These are phyloP conservation scores for Aplysina aerophoba DNA, from an alignment of 37 sponge, comb jelly and placozoan species.

Conservation along the genomic window DNA sequence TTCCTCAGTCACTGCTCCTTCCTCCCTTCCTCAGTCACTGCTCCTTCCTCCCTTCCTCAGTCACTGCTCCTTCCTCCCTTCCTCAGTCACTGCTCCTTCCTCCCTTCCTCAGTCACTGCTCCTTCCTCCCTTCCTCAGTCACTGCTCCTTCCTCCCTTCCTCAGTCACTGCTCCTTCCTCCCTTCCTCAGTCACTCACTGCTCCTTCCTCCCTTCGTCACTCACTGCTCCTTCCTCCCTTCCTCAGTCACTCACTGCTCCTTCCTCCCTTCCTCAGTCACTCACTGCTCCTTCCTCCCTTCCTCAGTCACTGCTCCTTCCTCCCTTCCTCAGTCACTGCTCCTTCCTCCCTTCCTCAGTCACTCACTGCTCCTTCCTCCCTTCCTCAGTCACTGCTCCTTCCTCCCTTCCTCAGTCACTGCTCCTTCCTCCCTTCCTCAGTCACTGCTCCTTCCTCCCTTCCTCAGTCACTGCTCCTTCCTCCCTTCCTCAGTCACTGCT, in stretches of 20 bases:
- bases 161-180: conserved; percentile 59
- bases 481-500: conserved; percentile 61
- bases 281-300: conserved; percentile 2
- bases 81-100: conserved; percentile 59
- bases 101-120: conserved; percentile 61
- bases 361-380: background rate
- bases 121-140: conserved; percentile 41
- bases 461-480: conserved; percentile 59
- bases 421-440: conserved; percentile 15
- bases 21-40: conserved; percentile 60
- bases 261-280: conserved; percentile 47
- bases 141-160: conserved; percentile 21
- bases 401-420: conserved; percentile 60
- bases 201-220: conserved; percentile 8
- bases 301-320: conserved; percentile 59
- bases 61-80: conserved; percentile 43
- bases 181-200: conserved; percentile 67
- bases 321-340: conserved; percentile 64
- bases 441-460: conserved; percentile 43
- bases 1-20: conserved; percentile 59
- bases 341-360: too few relatives aligned
- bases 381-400: conserved; percentile 59
- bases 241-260: conserved; percentile 67
- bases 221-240: conserved; percentile 43
- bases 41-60: conserved; percentile 15